Conservation (phyloP, 2,888 invertebrate genomes). For the Meliscaeva auricollis region DNA sequence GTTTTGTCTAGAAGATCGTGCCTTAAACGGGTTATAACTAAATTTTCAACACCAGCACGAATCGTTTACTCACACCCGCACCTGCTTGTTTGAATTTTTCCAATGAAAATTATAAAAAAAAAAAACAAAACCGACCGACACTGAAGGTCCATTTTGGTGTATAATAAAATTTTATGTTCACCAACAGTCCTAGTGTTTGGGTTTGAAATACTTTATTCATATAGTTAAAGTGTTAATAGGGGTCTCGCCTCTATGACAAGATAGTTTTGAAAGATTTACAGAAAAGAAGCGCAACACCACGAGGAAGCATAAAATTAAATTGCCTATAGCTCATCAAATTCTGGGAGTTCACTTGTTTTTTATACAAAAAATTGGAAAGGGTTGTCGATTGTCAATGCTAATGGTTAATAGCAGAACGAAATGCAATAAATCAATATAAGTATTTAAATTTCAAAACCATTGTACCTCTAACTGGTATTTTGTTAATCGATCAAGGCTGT, state of each 20-base stretch:
- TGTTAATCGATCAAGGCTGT: constrained; percentile 18
- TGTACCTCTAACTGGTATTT: background rate
- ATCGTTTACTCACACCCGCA: background rate
- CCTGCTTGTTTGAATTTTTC: background rate
- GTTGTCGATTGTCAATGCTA: background rate
- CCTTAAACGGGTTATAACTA: background rate
- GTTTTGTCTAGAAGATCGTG: background rate
- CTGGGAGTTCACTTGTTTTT: constrained; percentile 8
- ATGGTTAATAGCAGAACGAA: background rate
- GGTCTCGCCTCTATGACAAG: background rate
- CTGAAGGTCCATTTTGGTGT: background rate
- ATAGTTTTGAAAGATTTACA: background rate
- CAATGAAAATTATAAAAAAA: background rate
- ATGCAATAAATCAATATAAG: constrained; percentile 11
- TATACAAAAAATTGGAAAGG: background rate
- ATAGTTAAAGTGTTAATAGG: background rate
- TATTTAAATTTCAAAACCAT: background rate
- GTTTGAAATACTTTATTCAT: background rate
- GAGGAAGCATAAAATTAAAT: constrained; percentile 14
- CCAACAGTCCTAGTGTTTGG: background rate
- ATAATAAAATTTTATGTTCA: background rate
- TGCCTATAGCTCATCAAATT: constrained; percentile 5
- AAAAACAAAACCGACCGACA: background rate
- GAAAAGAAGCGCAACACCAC: background rate
- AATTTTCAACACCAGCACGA: background rate